Base-by-base conservation (phyloP, 2,797 vertebrate genomes). In the Silurus lanzhouensis region DNA sequence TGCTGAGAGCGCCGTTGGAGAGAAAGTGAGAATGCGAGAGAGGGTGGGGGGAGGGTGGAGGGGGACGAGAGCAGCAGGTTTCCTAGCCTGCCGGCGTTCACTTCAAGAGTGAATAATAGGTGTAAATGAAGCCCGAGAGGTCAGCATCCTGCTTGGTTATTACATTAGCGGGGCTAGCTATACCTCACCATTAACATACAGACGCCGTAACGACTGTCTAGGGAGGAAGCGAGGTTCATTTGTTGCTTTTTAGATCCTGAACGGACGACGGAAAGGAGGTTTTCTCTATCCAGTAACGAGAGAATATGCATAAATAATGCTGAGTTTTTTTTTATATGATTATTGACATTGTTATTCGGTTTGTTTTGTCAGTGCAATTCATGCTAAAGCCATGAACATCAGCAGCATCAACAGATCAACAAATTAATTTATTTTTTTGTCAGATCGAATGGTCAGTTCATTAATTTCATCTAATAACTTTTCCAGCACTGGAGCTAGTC, bases 81-180 rank as follows among this genome's bases (percentile, higher is more conserved):
- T 68, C 66, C 81, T 72, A 82, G 57, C 57, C 64, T 67, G 38
- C 4, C 63, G 58, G 63, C 12, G 19, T 83, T 57, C 66, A 78
- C 25, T 38, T 83, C 38, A n/a, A 70, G 64, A 63, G 38, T 55
- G 66, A 82, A 82, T 84, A 81, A 87, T 58, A 84, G 78, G 86
- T 84, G 83, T 87, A 82, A 84, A 87, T 82, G 63, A 58, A 82
- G 63, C 70, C 82, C 84, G 63, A 57, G 27, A 81, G 83, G 79
- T 81, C 71, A 76, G 67, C 9, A 48, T 63, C 44, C 58, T 60
- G 63, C 72, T 63, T 79, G 20, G 27, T 83, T 83, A 86, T 74
- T 83, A 60, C 27, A 52, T 89, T 81, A 84, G 74, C 8, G 83
- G 38, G 48, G 71, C 52, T 81, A 74, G 82, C 74, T 83, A 77